A percentile compares a stretch with the other conserved stretches of the same genome.
phyloP scores from a whole-genome alignment of 2,888 invertebrate species.

The Pedicia rivosa region DNA sequence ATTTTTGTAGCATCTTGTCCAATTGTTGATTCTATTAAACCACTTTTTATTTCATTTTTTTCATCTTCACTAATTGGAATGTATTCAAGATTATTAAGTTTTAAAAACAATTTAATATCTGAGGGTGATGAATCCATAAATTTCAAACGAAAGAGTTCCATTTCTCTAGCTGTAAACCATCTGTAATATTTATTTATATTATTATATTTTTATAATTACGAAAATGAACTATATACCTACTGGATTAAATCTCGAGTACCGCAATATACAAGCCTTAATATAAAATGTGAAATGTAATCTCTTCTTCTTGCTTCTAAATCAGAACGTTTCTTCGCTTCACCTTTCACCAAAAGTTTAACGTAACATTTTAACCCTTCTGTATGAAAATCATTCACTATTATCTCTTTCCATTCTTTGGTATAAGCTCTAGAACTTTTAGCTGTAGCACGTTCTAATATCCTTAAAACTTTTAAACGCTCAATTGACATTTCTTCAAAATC shows the following conservation, averaged over 20 bases:
- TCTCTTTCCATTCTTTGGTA: constrained; percentile 51
- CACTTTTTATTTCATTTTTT: constrained; percentile 41
- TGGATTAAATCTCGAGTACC: constrained; percentile 64
- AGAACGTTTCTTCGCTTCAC: constrained; percentile 36
- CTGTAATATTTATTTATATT: constrained; percentile 13
- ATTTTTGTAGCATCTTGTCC: constrained; percentile 37
- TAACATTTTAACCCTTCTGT: constrained; percentile 52
- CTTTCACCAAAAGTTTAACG: constrained; percentile 40
- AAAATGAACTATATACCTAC: constrained; percentile 11
- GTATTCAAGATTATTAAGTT: constrained; percentile 49
- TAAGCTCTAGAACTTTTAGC: constrained; percentile 43
- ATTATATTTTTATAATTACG: neutral
- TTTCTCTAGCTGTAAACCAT: constrained; percentile 82
- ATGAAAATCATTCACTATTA: constrained; percentile 44
- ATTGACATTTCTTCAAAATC: constrained; percentile 81
- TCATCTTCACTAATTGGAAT: constrained; percentile 48
- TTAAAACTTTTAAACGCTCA: constrained; percentile 64
- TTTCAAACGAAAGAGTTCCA: constrained; percentile 74
- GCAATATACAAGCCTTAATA: constrained; percentile 81
- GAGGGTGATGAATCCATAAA: constrained; percentile 41
- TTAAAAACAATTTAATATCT: constrained; percentile 49
- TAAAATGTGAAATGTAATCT: constrained; percentile 88
- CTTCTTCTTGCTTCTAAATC: constrained; percentile 50
- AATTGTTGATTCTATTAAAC: constrained; percentile 43
- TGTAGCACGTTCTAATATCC: constrained; percentile 58